Percentiles rank a stretch among this genome's conserved stretches.
These are phyloP conservation scores for Hypothenemus hampei DNA, from an alignment of 1,140 invertebrate genomes.

Conservation along the genomic window DNA sequence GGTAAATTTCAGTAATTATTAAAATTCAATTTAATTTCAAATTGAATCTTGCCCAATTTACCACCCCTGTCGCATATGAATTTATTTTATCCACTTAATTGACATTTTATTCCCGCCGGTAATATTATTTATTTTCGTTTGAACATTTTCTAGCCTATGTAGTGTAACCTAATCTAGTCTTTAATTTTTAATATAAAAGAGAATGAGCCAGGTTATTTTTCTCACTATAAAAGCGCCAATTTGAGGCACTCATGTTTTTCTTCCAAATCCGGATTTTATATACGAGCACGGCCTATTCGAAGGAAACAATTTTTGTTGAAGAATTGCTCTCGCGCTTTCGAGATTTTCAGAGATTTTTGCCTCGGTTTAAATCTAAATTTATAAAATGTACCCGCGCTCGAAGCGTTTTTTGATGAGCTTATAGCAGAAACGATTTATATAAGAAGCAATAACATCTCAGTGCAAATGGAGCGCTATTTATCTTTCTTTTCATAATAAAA, in stretches of 20 bases:
- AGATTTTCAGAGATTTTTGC: constrained; percentile 19
- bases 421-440: constrained; percentile 22
- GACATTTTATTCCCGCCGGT: too few species aligned
- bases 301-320: constrained; percentile 9
- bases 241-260: neutral
- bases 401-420: constrained; percentile 25
- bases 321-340: constrained; percentile 5
- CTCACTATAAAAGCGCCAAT: too few species aligned
- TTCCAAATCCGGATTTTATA: neutral
- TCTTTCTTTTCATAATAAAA: constrained; percentile 24
- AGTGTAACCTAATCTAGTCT: too few species aligned
- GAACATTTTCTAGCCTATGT: too few species aligned
- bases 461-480: constrained; percentile 22
- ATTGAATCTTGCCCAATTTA: too few species aligned
- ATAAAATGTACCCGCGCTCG: constrained; percentile 7
- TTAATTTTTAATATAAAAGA: too few species aligned
- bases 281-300: neutral
- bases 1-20: too few species aligned
- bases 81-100: too few species aligned
- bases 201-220: too few species aligned
- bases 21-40: too few species aligned
- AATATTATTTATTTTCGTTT: too few species aligned
- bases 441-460: constrained; percentile 24
- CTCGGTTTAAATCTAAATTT: constrained; percentile 16
- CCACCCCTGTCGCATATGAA: too few species aligned